These are phyloP conservation scores for Chelon auratus DNA, from an alignment of 2,797 vertebrate genomes.

Conservation along the genomic window DNA sequence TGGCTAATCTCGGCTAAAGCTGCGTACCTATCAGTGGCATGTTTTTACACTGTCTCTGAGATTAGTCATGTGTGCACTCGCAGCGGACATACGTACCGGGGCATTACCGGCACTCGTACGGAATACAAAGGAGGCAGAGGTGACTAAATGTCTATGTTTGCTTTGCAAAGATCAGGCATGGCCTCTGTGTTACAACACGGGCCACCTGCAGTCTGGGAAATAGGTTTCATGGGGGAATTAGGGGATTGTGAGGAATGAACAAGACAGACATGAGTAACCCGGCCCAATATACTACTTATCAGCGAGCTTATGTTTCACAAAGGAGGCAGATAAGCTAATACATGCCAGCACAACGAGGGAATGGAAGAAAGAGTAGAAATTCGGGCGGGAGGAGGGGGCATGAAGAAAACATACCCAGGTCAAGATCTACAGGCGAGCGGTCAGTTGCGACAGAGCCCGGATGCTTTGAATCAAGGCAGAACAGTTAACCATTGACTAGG, in stretches of 20 bases:
- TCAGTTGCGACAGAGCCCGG: constrained; percentile 68
- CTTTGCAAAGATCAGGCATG: constrained; percentile 64
- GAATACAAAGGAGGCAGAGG: constrained; percentile 75
- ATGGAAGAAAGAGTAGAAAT: constrained; percentile 57
- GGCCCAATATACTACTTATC: constrained; percentile 79
- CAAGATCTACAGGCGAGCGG: constrained; percentile 64
- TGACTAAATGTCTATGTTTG: constrained; percentile 84
- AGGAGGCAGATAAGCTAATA: constrained; percentile 79
- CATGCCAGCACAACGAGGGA: constrained; percentile 59
- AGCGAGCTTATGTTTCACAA: constrained; percentile 82
- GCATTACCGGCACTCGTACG: constrained; percentile 63
- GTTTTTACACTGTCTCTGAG: constrained; percentile 63
- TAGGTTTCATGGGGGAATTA: constrained; percentile 73
- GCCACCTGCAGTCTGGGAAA: constrained; percentile 77
- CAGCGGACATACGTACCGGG: constrained; percentile 51
- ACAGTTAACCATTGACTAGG: constrained; percentile 85
- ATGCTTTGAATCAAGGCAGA: constrained; percentile 72
- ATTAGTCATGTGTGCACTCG: constrained; percentile 75
- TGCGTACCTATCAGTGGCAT: constrained; percentile 61
- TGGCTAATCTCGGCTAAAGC: constrained; percentile 65
- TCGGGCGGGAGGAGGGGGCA: constrained; percentile 17
- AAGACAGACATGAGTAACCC: constrained; percentile 81
- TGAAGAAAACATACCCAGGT: constrained; percentile 65
- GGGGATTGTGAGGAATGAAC: constrained; percentile 79
- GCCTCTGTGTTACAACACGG: constrained; percentile 70